Base-by-base conservation (phyloP, 2,888 invertebrate species). In the Hirtodrosophila duncani region DNA sequence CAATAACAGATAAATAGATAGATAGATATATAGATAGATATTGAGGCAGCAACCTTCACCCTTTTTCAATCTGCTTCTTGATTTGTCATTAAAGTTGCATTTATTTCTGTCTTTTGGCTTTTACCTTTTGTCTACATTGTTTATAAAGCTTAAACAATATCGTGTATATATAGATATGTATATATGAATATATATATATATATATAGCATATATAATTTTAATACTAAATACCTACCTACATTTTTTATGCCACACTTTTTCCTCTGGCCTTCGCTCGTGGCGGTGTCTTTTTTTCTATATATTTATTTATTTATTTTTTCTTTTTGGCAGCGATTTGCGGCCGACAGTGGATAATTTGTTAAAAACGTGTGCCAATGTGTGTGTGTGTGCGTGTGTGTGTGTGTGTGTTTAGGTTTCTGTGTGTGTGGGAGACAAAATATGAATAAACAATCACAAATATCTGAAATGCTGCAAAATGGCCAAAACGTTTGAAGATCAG, bases 311-410 rank as follows among this genome's bases (percentile, higher is more conserved):
- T 41, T 34, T 10, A 26, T 50, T 37, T 46, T 39, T 30, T 31
- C 20, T 50, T 53, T 38, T 51, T 63, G 63, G 60, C 66, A 60
- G 34, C 50, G 37, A 33, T 48, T 53, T 55, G 36, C 23, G 31
- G 45, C 21, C 10, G 29, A 45, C 60, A 51, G 38, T 41, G 41
- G 21, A 48, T 48, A 37, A 66, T 66, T 62, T 66, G 53, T 51
- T 42, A 29, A 48, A 62, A 42, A 36, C 13, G 31, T 31, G 17
- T 31, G 16, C n/a, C 14, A 10, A n/a, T 37, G 24, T 37, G 23
- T 9, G 37, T 39, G 10, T 27, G 11, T 16, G 13, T 29, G 13
- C 29, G 13, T 30, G 14, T n/a, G 30, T 16, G 14, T 16, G 14
- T n/a, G n/a, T 16, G n/a, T 30, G 14, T 14, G 14, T 30, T 30